phyloP scores from a whole-genome alignment of 1,140 invertebrate genomes.

The Agrypnia vestita region DNA sequence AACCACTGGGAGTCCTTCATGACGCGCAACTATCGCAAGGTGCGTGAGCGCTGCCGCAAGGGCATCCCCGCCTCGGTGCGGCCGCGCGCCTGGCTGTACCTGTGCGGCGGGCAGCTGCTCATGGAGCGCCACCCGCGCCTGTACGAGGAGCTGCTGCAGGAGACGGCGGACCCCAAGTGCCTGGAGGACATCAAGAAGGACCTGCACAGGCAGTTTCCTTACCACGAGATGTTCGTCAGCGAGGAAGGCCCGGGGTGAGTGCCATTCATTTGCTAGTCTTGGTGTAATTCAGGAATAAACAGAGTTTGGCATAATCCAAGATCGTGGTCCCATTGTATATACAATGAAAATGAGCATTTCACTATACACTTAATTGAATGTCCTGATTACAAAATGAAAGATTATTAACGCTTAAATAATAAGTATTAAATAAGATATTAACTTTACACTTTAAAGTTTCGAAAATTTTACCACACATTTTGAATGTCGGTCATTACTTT shows the following conservation, averaged over 20 bases:
- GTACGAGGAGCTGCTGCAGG: constrained; percentile 82
- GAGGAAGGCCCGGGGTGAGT: constrained; percentile 89
- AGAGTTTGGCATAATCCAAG: too few relatives aligned
- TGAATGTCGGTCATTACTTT: too few relatives aligned
- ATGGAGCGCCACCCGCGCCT: constrained; percentile 81
- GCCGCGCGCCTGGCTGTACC: constrained; percentile 92
- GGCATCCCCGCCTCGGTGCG: constrained; percentile 91
- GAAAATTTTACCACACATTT: too few relatives aligned
- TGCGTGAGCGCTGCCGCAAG: constrained; percentile 81
- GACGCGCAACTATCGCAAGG: constrained; percentile 94
- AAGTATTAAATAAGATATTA: too few relatives aligned
- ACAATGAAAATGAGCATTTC: too few relatives aligned
- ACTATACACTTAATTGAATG: too few relatives aligned
- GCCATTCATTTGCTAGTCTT: neutral
- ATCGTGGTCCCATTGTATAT: too few relatives aligned
- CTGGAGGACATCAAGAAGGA: constrained; percentile 97
- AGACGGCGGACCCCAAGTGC: constrained; percentile 87
- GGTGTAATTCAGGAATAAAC: too few relatives aligned
- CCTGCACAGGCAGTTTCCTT: constrained; percentile 95
- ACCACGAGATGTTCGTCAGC: constrained; percentile 96
- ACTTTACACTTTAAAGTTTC: too few relatives aligned
- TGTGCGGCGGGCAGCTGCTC: constrained; percentile 90
- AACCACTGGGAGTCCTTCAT: constrained; percentile 95
- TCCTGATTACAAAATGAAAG: too few relatives aligned
- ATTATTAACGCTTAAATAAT: too few relatives aligned